phyloP scores from a whole-genome alignment of 2,888 invertebrate species.

The Callinectes sapidus region DNA sequence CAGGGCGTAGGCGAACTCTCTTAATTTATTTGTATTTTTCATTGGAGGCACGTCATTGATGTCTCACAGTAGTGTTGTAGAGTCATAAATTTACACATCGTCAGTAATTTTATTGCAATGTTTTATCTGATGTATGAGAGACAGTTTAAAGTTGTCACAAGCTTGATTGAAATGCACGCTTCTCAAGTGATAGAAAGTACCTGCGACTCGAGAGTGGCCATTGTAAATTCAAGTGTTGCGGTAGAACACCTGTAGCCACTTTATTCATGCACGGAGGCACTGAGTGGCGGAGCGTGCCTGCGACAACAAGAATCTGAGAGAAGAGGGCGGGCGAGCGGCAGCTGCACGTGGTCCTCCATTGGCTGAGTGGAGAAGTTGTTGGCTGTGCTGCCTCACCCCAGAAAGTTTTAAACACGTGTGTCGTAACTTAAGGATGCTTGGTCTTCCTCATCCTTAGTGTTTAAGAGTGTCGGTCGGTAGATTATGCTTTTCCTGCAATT shows the following conservation, averaged over 20 bases:
- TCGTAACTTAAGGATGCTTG: conserved; percentile 34
- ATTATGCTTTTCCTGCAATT: neutral
- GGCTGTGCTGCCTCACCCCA: conserved; percentile 22
- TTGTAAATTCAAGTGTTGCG: neutral
- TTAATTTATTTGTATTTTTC: neutral
- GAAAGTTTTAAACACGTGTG: conserved; percentile 42
- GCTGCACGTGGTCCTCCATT: conserved; percentile 20
- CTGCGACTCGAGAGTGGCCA: neutral
- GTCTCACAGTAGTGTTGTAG: neutral
- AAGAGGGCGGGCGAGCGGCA: conserved; percentile 6
- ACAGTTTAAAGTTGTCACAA: neutral
- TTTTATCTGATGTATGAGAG: neutral
- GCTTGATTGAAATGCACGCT: neutral
- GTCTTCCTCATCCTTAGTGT: neutral
- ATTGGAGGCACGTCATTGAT: neutral
- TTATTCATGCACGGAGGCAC: neutral
- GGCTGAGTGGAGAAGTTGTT: conserved; percentile 32
- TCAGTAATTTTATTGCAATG: neutral
- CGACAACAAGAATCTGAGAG: conserved; percentile 5
- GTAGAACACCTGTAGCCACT: conserved; percentile 5
- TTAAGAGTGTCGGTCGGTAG: neutral
- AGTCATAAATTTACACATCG: neutral
- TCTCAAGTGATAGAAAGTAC: neutral
- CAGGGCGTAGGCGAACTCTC: neutral
- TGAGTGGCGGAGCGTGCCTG: conserved; percentile 2